phyloP scores from a whole-genome alignment of 2,888 invertebrate genomes.

The Embidobia sp. region DNA sequence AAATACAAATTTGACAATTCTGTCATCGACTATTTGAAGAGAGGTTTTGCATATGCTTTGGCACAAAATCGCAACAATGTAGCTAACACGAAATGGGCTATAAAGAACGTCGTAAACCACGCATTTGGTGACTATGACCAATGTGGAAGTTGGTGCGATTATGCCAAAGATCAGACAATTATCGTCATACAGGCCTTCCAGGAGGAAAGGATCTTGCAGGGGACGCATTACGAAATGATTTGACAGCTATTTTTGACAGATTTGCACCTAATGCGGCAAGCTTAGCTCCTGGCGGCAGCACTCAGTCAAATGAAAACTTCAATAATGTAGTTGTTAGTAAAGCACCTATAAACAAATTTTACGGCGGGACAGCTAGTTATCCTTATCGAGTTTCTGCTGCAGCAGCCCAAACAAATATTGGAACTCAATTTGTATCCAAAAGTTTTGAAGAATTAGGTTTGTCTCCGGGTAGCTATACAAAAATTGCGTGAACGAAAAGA shows the following conservation, averaged over 20 bases:
- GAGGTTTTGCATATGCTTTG: slow-evolving; percentile 57
- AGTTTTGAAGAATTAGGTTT: background rate
- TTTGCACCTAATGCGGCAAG: slow-evolving; percentile 41
- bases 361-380: slow-evolving; percentile 27
- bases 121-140: slow-evolving; percentile 59
- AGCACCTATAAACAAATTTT: slow-evolving; percentile 52
- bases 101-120: slow-evolving; percentile 64
- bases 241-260: slow-evolving; percentile 42
- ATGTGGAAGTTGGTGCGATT: slow-evolving; percentile 64
- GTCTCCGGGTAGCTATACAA: background rate
- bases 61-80: slow-evolving; percentile 51
- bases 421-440: no score
- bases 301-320: slow-evolving; percentile 58
- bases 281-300: slow-evolving; percentile 47
- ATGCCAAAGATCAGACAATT: slow-evolving; percentile 48
- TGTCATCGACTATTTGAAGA: slow-evolving; percentile 64
- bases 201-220: slow-evolving; percentile 22
- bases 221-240: no score
- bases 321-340: slow-evolving; percentile 56
- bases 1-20: slow-evolving; percentile 43
- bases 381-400: slow-evolving; percentile 33
- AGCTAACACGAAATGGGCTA: slow-evolving; percentile 35
- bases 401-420: slow-evolving; percentile 23
- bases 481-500: slow-evolving; percentile 10
- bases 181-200: slow-evolving; percentile 39